Conservation (phyloP, 2,113 vertebrate species). For the Neopipo cinnamomea region DNA sequence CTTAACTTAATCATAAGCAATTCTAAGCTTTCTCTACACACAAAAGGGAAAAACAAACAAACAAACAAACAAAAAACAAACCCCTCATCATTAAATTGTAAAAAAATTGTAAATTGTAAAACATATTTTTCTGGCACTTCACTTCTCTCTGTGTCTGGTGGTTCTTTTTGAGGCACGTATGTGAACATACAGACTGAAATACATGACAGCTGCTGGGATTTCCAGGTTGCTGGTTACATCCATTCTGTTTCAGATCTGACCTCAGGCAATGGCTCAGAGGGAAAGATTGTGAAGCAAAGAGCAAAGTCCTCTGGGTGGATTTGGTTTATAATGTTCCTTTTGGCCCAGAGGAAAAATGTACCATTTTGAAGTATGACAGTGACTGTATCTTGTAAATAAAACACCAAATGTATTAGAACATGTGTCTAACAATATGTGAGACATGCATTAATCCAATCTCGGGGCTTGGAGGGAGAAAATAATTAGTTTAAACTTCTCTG, state of each 20-base stretch:
- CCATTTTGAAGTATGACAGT: neutral
- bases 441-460: neutral
- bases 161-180: neutral
- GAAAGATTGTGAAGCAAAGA: neutral
- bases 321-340: neutral
- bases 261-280: neutral
- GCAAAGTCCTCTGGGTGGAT: neutral
- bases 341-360: neutral
- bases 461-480: rapidly evolving
- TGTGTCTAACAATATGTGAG: neutral
- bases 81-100: neutral
- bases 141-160: neutral
- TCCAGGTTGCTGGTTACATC: neutral
- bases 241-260: neutral
- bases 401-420: neutral
- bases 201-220: rapidly evolving
- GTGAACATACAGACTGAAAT: neutral
- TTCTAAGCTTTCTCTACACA: neutral
- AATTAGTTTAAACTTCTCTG: neutral
- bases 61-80: too few species aligned
- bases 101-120: neutral
- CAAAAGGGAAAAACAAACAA: neutral
- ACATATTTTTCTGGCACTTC: neutral
- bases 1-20: neutral
- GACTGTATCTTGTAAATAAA: neutral